Percentiles rank a stretch among this genome's conserved stretches.
Conservation (phyloP, 2,113 vertebrate genomes). For the Lamprotornis superbus region DNA sequence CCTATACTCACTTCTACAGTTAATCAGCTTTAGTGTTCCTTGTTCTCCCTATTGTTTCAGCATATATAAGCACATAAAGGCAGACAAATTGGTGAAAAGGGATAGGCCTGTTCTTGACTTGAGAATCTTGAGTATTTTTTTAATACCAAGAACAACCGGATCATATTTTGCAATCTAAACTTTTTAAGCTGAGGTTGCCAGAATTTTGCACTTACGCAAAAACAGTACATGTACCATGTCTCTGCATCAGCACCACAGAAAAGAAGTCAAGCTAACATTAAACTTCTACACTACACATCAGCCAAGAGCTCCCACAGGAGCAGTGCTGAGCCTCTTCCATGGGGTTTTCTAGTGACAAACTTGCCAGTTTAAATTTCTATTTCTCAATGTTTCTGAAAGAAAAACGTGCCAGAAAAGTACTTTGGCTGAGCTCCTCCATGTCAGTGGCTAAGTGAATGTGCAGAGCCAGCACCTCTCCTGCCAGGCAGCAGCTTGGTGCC, state of each 20-base stretch:
- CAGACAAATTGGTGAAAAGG: not conserved
- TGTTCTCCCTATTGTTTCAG: not conserved
- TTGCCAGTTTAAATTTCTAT: not conserved
- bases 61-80: not conserved
- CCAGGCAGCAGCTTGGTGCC: not conserved
- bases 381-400: not conserved
- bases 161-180: not conserved
- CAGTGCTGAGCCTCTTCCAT: not conserved
- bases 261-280: not conserved
- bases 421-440: not conserved
- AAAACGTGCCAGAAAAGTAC: not conserved
- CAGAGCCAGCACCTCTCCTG: slow-evolving; percentile 3
- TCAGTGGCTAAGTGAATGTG: not conserved
- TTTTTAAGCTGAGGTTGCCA: not conserved
- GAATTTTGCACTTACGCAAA: not conserved
- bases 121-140: not conserved
- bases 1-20: not conserved
- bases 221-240: rapidly evolving
- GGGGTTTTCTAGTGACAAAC: not conserved
- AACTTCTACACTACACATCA: not conserved
- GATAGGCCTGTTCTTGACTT: not conserved
- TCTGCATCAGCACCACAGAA: not conserved
- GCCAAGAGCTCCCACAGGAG: not conserved
- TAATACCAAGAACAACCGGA: not conserved
- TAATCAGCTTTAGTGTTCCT: not conserved